Evolutionary conservation across 2,888 invertebrate genomes (phyloP).

Genomic region (Ptychoptera albimana): DNA sequence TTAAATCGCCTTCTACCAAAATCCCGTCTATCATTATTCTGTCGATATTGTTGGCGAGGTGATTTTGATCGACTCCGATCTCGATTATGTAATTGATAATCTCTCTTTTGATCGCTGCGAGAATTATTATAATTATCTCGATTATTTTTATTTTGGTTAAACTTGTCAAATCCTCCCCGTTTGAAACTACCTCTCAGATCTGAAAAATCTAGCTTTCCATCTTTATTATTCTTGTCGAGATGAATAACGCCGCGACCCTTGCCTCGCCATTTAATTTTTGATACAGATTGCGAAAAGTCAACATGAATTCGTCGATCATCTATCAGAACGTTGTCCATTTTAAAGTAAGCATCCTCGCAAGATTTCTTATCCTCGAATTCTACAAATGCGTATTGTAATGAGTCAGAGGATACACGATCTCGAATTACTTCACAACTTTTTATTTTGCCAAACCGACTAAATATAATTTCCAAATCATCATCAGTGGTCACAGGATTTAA

Average conservation of each 20-base stretch:
- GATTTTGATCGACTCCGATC: too few relatives aligned
- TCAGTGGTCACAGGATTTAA: constrained; percentile 95
- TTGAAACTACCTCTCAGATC: constrained; percentile 3
- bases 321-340: constrained; percentile 99
- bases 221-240: constrained; percentile 10
- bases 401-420: constrained; percentile 83
- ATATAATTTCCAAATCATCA: constrained; percentile 94
- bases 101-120: too few relatives aligned
- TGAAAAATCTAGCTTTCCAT: constrained; percentile 9
- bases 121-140: too few relatives aligned
- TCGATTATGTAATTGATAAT: too few relatives aligned
- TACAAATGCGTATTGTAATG: constrained; percentile 96
- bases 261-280: constrained; percentile 82
- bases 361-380: constrained; percentile 86
- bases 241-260: constrained; percentile 62
- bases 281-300: constrained; percentile 97
- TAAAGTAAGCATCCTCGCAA: constrained; percentile 97
- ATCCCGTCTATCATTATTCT: too few relatives aligned
- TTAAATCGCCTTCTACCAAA: too few relatives aligned
- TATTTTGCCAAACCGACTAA: constrained; percentile 89
- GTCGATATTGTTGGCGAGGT: too few relatives aligned
- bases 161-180: too few relatives aligned
- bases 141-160: too few relatives aligned
- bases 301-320: constrained; percentile 98
- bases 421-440: constrained; percentile 90